Conservation (phyloP, 2,113 vertebrate species). For the Proterorhinus semilunaris region DNA sequence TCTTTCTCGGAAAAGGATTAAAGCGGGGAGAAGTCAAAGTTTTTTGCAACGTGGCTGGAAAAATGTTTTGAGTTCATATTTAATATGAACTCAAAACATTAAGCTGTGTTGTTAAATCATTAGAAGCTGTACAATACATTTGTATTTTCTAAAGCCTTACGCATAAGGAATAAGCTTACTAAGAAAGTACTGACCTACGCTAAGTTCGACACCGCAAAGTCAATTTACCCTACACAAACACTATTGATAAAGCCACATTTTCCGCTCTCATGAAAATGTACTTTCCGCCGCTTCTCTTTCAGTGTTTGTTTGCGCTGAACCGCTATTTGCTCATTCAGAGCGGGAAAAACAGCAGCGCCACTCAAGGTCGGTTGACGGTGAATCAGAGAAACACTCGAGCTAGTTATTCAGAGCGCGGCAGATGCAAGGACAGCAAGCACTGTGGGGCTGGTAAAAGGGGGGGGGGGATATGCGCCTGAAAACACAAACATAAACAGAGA, state of each 20-base stretch:
- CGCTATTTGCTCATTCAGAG: background rate
- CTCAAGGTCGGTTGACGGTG: constrained; percentile 20
- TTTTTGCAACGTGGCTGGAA: too few relatives aligned
- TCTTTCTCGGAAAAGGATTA: too few relatives aligned
- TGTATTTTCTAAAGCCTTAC: too few relatives aligned
- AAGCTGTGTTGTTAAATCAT: too few relatives aligned
- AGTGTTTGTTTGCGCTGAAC: constrained; percentile 9
- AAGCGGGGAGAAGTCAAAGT: too few relatives aligned
- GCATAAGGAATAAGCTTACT: too few relatives aligned
- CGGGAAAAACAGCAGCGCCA: constrained; percentile 14
- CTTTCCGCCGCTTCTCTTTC: constrained; percentile 4
- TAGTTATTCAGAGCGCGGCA: constrained; percentile 19
- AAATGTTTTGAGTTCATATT: too few relatives aligned
- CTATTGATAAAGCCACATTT: background rate
- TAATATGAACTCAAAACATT: too few relatives aligned
- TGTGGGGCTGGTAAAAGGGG: constrained; percentile 19
- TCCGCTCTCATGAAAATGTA: background rate
- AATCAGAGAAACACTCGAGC: constrained; percentile 24
- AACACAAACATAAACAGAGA: constrained; percentile 22
- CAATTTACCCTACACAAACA: background rate
- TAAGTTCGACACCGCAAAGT: background rate
- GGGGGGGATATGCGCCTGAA: constrained; percentile 15
- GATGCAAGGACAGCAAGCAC: constrained; percentile 3
- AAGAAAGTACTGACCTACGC: too few relatives aligned
- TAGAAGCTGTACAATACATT: too few relatives aligned